Evolutionary conservation across 2,113 vertebrate species (phyloP), one percentile per base, ranked within the genome.

Genomic region (Balaeniceps rex): DNA sequence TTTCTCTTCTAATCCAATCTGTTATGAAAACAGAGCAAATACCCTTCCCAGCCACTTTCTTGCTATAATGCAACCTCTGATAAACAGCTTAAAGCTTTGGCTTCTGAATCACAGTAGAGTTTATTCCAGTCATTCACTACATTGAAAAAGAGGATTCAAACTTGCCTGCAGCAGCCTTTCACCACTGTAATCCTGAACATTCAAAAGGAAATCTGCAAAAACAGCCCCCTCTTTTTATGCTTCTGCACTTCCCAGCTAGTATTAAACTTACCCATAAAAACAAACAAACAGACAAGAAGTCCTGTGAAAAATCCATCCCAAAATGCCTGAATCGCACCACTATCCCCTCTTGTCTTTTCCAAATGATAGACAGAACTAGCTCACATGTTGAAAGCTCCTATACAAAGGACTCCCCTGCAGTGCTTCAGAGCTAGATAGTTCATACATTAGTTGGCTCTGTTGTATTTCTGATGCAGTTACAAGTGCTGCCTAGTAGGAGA

Each of bases 41-140:
- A 77, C 38, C n/a, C 75, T 91, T 93, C 65, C 57, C 69, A 87
- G 87, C 36, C 78, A 66, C 83, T 91, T 97, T 87, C 51, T 91
- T 88, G 60, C 68, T 93, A 51, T 83, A 97, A 95, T 70, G 84
- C 82, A 83, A 44, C 66, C 79, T 95, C 80, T 93, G 96, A 97
- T 96, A 96, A 97, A 95, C 89, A 95, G 91, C 91, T 97, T 96
- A 94, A 95, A 95, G 83, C 26, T 0, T 85, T 96, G 87, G 91
- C 87, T 93, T 90, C 87, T 88, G 76, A 84, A 90, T 94, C 79
- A 64, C 51, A 83, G 60, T 72, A 49, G 51, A 95, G 82, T 94
- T 96, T 94, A 96, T 96, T 94, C 60, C 84, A 91, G 55, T 60
- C 60, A 60, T 78, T 93, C 74, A 71, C 6, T 16, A 7, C 40